phyloP scores from a whole-genome alignment of 2,113 vertebrate species.

The Xiphophorus hellerii region DNA sequence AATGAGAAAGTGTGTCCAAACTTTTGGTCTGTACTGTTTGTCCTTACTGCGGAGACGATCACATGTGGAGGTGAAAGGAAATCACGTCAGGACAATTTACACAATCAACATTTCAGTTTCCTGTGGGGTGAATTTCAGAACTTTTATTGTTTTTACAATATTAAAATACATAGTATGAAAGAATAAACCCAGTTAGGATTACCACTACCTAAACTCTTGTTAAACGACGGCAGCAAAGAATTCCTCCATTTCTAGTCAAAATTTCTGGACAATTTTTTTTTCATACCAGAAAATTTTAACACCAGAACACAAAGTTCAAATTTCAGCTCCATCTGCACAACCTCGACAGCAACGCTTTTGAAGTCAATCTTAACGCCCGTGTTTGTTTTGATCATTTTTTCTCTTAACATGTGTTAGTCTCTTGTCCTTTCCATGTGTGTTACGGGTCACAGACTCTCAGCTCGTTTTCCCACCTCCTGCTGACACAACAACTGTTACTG shows the following conservation, averaged over 20 bases:
- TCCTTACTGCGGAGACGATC: no score
- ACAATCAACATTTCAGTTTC: no score
- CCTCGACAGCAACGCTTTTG: not conserved
- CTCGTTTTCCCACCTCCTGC: conserved; percentile 15
- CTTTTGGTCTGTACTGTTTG: no score
- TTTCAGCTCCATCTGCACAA: conserved; percentile 7
- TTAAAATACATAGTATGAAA: no score
- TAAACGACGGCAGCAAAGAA: conserved; percentile 30
- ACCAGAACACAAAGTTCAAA: conserved; percentile 5
- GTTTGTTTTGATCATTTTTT: conserved; percentile 25
- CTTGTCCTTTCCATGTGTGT: conserved; percentile 26
- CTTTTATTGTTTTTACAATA: no score
- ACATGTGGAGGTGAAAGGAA: no score
- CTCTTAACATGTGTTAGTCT: conserved; percentile 26
- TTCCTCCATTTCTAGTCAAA: conserved; percentile 1
- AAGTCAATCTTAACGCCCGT: not conserved
- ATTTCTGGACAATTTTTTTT: no score
- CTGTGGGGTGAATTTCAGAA: no score
- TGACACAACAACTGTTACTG: conserved; percentile 17
- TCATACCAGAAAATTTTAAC: conserved; percentile 16
- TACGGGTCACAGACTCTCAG: conserved; percentile 31
- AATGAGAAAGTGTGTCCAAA: no score
- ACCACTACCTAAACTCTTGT: conserved; percentile 42
- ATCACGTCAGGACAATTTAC: no score
- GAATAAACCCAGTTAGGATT: conserved; percentile 14